Percentiles rank a stretch among this genome's conserved stretches.
phyloP scores from a whole-genome alignment of 2,797 vertebrate genomes.

The Aphelocoma californica region DNA sequence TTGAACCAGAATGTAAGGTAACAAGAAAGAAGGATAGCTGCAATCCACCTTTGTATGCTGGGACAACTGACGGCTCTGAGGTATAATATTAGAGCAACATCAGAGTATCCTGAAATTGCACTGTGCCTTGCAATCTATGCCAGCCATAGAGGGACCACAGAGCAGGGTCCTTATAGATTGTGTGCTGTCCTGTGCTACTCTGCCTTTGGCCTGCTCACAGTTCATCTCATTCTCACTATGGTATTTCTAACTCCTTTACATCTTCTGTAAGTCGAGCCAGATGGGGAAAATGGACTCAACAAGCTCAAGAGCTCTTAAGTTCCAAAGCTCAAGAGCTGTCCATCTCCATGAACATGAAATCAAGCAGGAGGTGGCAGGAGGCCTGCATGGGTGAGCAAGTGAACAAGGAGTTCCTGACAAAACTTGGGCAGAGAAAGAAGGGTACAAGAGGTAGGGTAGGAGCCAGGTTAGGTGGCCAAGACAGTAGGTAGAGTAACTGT shows the following conservation, averaged over 20 bases:
- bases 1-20: constrained; percentile 32
- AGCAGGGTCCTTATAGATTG: not conserved
- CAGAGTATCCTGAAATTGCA: not conserved
- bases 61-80: not conserved
- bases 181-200: accelerated
- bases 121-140: not conserved
- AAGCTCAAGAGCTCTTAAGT: not conserved
- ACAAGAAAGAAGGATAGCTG: constrained; percentile 27
- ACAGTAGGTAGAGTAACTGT: not conserved
- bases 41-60: constrained; percentile 21
- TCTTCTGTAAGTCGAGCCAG: not conserved
- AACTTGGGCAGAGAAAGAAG: not conserved
- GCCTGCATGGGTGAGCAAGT: not conserved
- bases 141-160: not conserved
- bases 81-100: not conserved
- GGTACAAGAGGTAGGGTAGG: not conserved
- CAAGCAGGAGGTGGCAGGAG: not conserved
- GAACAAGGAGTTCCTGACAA: not conserved
- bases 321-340: not conserved
- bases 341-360: not conserved
- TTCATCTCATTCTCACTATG: not conserved
- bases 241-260: not conserved
- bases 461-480: not conserved
- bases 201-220: not conserved
- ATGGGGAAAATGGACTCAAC: not conserved